Base-by-base conservation (phyloP, 2,888 invertebrate genomes). In the Nipponacmea schrenckii region DNA sequence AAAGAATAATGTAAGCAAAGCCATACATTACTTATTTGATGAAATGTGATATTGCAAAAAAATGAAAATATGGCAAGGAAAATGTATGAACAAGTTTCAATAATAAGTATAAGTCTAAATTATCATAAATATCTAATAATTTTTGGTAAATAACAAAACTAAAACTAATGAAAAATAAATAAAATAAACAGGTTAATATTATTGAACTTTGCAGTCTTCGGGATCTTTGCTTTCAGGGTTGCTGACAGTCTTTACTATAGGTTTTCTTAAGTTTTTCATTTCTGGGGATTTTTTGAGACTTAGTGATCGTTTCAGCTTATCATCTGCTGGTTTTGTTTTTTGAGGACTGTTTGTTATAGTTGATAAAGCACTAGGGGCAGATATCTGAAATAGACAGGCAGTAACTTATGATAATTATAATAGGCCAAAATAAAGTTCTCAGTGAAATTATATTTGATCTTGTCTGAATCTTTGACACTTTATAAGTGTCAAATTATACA, bases 281-380 rank as follows among this genome's bases (percentile, higher is more conserved):
- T 69, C 69, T 20, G 69, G 69, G 3, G 64, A 64, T 48, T 69
- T 69, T 45, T 64, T 64, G 24, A 69, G 48, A 48, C 69, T 69
- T 20, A 69, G 64, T 15, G 62, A 68, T 24, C 68, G 63, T 50
- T 69, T 69, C 2, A 45, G 46, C 48, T 39, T 24, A 10, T 56
- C 56, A 24, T 56, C 20, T 14, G 62, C 27, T 39, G 46, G n/a
- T 14, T 17, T n/a, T 31, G 74, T 20, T 65, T 67, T 67, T 44
- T 71, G 46, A 20, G 74, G 71, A 15, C 71, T 71, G 50, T 74
- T 71, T 65, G 74, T 74, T 65, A 74, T 74, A 26, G 70, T 70
- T 27, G 56, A 56, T 56, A 56, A 56, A 3, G 56, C 56, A 24
- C 24, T 20, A 24, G 56, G 20, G 24, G n/a, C 24, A 24, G 56